Percentiles rank a stretch among this genome's conserved stretches.
These are phyloP conservation scores for Condylura cristata DNA, from an alignment of 2,113 vertebrate genomes.

Conservation along the genomic window DNA sequence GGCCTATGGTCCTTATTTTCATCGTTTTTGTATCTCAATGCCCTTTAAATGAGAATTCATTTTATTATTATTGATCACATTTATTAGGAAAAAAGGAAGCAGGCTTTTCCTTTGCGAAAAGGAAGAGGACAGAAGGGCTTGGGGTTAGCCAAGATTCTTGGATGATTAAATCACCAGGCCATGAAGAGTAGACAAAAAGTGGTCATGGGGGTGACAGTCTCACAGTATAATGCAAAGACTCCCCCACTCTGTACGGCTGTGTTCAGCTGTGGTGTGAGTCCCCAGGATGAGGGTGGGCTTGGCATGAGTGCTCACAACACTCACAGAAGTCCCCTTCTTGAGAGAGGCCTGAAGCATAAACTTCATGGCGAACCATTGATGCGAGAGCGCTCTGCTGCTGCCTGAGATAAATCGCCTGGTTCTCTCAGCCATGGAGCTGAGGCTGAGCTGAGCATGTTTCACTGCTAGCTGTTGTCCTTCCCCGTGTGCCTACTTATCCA, in stretches of 20 bases:
- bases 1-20: neutral
- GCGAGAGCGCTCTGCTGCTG: neutral
- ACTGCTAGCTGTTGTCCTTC: neutral
- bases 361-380: rapidly evolving
- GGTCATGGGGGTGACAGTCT: rapidly evolving
- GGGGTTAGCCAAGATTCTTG: neutral
- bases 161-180: neutral
- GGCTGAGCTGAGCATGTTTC: neutral
- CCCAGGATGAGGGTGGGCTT: neutral
- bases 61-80: neutral
- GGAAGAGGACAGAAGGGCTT: neutral
- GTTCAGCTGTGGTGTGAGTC: neutral
- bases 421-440: neutral
- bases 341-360: neutral
- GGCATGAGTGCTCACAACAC: too few relatives aligned
- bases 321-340: neutral
- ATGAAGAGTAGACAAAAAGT: neutral
- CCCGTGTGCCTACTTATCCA: neutral
- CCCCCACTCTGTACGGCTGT: neutral
- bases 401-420: neutral
- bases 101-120: neutral
- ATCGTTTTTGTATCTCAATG: neutral
- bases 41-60: neutral
- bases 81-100: neutral
- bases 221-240: rapidly evolving